Base-by-base conservation (phyloP, 2,113 vertebrate genomes). In the Oryzias javanicus region DNA sequence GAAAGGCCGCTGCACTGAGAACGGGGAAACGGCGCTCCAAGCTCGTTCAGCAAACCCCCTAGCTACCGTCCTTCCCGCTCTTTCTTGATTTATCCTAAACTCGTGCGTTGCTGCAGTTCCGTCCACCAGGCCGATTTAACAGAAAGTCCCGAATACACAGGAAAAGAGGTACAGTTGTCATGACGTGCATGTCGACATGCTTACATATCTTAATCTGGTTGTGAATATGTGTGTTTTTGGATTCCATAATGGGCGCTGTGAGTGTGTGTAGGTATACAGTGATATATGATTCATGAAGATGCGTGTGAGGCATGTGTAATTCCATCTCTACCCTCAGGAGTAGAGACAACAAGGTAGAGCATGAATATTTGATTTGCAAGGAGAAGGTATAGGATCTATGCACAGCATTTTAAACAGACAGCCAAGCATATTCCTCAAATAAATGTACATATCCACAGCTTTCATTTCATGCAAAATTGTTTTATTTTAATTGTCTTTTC, bases 281-380 rank as follows among this genome's bases (percentile, higher is more conserved):
- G 74, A 89, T 91, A 88, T 91, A 90, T 92, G 89, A 91, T 90
- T 92, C 89, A 92, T 91, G 86, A 88, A 80, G 83, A 89, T 85
- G 85, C 75, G 88, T 89, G 89, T 85, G 83, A 89, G 89, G 89
- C 89, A 90, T 90, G 88, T 89, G 85, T 89, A 90, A 89, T 90
- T 88, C 85, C 70, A 86, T 80, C 75, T 82, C 83, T 90, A 80
- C 88, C 89, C 89, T 84, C 85, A 90, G 89, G 91, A 91, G 89
- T 82, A 88, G 87, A 91, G 89, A 90, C 91, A 91, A 91, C 88
- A 90, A 91, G 88, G 89, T 91, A 89, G 88, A 73, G 83, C 89
- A 92, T 92, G 89, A 92, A 92, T 92, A 91, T 92, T 92, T 92
- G 86, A 92, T 92, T 90, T 84, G 84, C 88, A 60, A 76, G 71